Base-by-base conservation (phyloP, 1,140 invertebrate genomes). In the Drosophila guanche region DNA sequence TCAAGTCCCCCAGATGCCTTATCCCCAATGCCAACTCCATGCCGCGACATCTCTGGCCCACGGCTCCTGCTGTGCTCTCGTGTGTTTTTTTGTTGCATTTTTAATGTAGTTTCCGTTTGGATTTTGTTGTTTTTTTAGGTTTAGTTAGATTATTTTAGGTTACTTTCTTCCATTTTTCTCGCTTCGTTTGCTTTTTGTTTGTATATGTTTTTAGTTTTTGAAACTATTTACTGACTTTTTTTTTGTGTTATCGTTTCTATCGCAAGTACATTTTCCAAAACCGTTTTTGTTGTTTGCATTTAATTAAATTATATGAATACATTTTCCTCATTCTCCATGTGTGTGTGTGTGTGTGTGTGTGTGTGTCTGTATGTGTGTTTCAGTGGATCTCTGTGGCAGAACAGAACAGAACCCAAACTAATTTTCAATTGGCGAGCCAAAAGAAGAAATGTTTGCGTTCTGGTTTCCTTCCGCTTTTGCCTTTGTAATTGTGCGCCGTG, bases 261-360 rank as follows among this genome's bases (percentile, higher is more conserved):
- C 74, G 86, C 86, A 89, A 89, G 86, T 89, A 89, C 86, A 89
- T 89, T 86, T 89, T 90, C 86, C 86, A 89, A 89, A 86, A 89
- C 86, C 86, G 79, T 89, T 90, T 90, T 89, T 89, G 86, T 89
- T 90, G 86, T 89, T 90, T 81, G 78, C 79, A 81, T 90, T 80
- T 89, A 88, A 85, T 85, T 90, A 90, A 90, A 76, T 86, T 86
- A 89, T 88, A 83, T 79, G 75, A 88, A 78, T 88, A 81, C 68
- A 60, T 81, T 80, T 69, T 57, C 51, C 47, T 77, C 56, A 62
- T 61, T 48, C 33, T 55, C 47, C 41, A 3, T 63, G 53, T 56
- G n/a, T 43, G 25, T 71, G 43, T 59, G 43, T 53, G 40, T 55
- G n/a, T 45, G 10, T 79, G 23, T 56, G 22, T 43, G 48, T 41